Base-by-base conservation (phyloP, 2,113 vertebrate genomes). In the Microtus montanus region DNA sequence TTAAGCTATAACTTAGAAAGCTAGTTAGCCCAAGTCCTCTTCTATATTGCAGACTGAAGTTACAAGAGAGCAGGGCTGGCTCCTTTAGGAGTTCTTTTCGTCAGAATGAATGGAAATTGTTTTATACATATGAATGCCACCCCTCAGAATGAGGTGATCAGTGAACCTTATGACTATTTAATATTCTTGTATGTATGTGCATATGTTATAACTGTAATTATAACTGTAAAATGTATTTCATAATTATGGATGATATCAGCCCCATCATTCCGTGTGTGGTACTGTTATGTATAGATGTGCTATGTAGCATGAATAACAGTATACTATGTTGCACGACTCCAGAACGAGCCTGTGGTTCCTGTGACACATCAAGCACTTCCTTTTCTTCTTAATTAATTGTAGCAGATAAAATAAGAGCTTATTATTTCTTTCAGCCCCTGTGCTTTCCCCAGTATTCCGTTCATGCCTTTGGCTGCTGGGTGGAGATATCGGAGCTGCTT, bases 401-500 rank as follows among this genome's bases (percentile, higher is more conserved):
- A 61, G 63, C 4, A 33, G 41, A 47, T 61, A 77, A 38, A 41
- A 71, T 26, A 38, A 38, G 35, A 12, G 41, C 91, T 87, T 71
- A 49, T 64, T 52, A 70, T 63, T 95, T 96, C 74, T 58, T 93
- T 87, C 28, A 73, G 68, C 17, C 49, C 88, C 70, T 92, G 47
- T 49, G 14, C 70, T 44, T 91, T 80, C 66, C 47, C 49, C 14
- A 30, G 13, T 66, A 52, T 44, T 54, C 64, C 15, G 5, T 41
- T 77, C 44, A 1, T 26, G 47, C 24, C 6, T 11, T 87, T 70
- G 33, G 15, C n/a, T 75, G 33, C 6, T 33, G 11, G 35, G 35
- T n/a, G 58, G 30, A 66, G 11, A 61, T 44, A 22, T 38, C 13
- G 14, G 54, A 74, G 38, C 22, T 75, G 82, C 7, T 35, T 92